These are phyloP conservation scores for Hemiscyllium ocellatum DNA, from an alignment of 2,113 vertebrate genomes.

Conservation along the genomic window DNA sequence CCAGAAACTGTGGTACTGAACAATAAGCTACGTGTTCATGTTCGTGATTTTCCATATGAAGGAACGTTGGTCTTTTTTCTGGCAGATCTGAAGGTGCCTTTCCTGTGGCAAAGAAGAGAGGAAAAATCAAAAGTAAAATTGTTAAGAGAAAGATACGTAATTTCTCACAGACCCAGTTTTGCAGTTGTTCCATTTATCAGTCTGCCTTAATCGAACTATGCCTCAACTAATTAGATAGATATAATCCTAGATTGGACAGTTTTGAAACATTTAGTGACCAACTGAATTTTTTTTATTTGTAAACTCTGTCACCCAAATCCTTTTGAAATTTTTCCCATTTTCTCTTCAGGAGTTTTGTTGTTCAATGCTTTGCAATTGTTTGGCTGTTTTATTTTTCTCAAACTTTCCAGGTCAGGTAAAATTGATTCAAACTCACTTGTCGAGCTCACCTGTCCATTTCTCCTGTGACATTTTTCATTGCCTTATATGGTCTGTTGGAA, in stretches of 20 bases:
- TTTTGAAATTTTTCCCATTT: not conserved
- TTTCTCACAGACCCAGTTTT: not conserved
- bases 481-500: not conserved
- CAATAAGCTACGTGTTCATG: not conserved
- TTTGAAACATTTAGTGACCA: not conserved
- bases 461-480: not conserved
- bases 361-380: not conserved
- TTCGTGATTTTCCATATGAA: not conserved
- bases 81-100: not conserved
- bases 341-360: not conserved
- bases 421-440: not conserved
- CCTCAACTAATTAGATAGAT: not conserved
- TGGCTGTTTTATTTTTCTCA: not conserved
- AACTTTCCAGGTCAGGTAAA: not conserved
- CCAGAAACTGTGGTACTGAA: not conserved
- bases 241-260: not conserved
- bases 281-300: not conserved
- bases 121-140: not conserved
- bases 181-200: not conserved
- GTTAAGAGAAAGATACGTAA: not conserved
- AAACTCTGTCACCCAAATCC: not conserved
- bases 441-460: not conserved
- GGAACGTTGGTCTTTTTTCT: not conserved
- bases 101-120: not conserved
- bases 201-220: not conserved